Conservation (phyloP, 2,113 vertebrate genomes). For the Chaenogobius annularis region DNA sequence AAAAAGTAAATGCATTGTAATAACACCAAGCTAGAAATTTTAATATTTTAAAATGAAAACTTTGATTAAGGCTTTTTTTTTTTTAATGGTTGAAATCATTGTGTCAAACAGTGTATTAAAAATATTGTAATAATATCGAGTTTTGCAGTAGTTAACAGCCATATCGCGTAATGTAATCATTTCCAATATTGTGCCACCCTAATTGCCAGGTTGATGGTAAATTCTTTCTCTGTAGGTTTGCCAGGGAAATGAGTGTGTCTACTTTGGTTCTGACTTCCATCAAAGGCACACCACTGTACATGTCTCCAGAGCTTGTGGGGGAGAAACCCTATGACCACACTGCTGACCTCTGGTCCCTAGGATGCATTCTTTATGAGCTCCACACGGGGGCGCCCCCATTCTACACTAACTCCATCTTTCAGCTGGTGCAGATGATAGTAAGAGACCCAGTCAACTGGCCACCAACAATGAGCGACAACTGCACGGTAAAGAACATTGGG, state of each 20-base stretch:
- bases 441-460: constrained; percentile 90
- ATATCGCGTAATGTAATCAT: no score
- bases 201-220: not conserved
- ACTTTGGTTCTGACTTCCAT: constrained; percentile 95
- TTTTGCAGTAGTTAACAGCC: no score
- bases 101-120: no score
- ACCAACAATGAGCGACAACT: constrained; percentile 80
- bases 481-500: constrained; percentile 78
- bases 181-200: no score
- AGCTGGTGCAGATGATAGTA: constrained; percentile 90
- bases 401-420: constrained; percentile 93
- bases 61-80: no score
- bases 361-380: constrained; percentile 95
- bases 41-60: no score
- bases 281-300: constrained; percentile 96
- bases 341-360: constrained; percentile 93
- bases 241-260: constrained; percentile 92
- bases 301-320: constrained; percentile 94
- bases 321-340: constrained; percentile 94
- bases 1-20: no score
- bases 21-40: no score
- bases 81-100: no score
- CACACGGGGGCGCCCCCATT: constrained; percentile 92
- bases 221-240: constrained; percentile 80
- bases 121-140: no score